These are phyloP conservation scores for Onychostruthus taczanowskii DNA, from an alignment of 2,113 vertebrate genomes.

Conservation along the genomic window DNA sequence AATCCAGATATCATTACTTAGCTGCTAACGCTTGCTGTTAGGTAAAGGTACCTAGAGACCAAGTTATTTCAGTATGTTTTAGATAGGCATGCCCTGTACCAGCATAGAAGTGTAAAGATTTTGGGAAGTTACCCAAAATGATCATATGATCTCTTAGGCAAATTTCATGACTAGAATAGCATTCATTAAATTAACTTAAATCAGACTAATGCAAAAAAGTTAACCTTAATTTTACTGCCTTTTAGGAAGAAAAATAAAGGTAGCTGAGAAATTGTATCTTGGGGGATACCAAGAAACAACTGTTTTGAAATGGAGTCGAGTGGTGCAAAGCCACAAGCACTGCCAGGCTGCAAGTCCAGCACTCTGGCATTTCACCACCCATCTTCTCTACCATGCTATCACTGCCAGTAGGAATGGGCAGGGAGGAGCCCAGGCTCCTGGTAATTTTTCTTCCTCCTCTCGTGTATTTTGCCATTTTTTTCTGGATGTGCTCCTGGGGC, in stretches of 20 bases:
- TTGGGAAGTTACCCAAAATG: background rate
- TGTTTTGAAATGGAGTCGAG: fast-evolving
- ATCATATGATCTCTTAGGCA: background rate
- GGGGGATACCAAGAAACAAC: background rate
- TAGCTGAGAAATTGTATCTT: background rate
- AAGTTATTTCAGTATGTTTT: background rate
- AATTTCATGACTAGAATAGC: background rate
- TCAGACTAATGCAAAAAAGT: background rate
- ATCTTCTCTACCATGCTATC: fast-evolving
- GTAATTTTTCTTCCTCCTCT: background rate
- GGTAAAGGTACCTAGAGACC: background rate
- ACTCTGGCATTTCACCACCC: background rate
- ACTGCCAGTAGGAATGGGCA: background rate
- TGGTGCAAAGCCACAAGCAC: background rate
- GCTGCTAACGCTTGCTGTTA: background rate
- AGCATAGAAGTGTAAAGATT: background rate
- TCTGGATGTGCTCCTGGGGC: background rate
- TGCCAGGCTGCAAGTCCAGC: background rate
- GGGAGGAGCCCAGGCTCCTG: background rate
- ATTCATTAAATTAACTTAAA: background rate
- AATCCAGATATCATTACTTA: background rate
- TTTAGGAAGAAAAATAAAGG: background rate
- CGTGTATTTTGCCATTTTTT: background rate
- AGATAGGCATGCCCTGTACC: background rate
- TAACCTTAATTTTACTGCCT: background rate